Conservation (phyloP, 2,113 vertebrate species). For the Pionites leucogaster region DNA sequence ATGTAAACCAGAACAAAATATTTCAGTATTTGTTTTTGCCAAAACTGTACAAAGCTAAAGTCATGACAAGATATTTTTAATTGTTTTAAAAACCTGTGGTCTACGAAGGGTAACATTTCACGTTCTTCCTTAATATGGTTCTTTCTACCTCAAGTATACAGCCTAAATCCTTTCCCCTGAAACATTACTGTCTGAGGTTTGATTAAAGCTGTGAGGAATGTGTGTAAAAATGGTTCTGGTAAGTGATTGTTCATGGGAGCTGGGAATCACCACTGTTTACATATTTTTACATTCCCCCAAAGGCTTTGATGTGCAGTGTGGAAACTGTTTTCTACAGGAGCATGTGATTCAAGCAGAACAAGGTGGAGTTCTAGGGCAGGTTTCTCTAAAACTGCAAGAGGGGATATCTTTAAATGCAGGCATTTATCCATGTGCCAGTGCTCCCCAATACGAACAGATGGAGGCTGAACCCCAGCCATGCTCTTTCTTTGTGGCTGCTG, state of each 20-base stretch:
- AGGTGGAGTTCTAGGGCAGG: background rate
- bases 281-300: background rate
- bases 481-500: background rate
- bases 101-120: background rate
- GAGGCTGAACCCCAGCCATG: background rate
- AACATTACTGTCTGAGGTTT: slow-evolving; percentile 1
- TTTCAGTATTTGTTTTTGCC: background rate
- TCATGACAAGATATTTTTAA: background rate
- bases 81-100: background rate
- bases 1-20: background rate
- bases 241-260: slow-evolving; percentile 44
- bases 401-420: background rate
- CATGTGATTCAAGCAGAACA: background rate
- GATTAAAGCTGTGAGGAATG: slow-evolving; percentile 49
- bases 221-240: slow-evolving; percentile 37
- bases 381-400: background rate
- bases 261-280: slow-evolving; percentile 47
- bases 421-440: background rate
- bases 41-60: background rate
- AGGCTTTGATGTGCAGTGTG: background rate
- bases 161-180: slow-evolving; percentile 15
- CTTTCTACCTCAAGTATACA: background rate
- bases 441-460: rapidly evolving
- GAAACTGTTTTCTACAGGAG: background rate
- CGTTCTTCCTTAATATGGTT: background rate